Percentiles rank a stretch among this genome's conserved stretches.
Conservation (phyloP, 2,113 vertebrate species). For the Nibea albiflora region DNA sequence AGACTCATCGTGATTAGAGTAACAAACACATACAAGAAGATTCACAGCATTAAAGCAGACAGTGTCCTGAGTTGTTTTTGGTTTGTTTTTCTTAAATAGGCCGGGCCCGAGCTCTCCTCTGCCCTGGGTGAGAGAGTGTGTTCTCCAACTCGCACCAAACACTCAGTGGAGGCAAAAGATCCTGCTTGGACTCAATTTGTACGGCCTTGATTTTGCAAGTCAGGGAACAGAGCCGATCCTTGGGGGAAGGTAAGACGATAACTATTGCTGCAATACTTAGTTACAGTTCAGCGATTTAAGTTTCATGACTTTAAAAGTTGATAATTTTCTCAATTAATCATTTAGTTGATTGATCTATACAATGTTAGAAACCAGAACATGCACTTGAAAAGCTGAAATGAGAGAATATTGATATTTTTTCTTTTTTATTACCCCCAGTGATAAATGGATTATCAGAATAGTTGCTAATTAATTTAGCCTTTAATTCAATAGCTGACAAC, state of each 20-base stretch:
- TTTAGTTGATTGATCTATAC: too few species aligned
- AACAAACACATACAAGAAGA: background rate
- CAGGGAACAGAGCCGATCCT: constrained; percentile 89
- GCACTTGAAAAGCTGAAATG: too few species aligned
- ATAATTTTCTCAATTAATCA: too few species aligned
- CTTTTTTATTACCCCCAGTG: too few species aligned
- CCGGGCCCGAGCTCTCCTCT: constrained; percentile 93
- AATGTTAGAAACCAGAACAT: too few species aligned
- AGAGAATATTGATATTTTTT: too few species aligned
- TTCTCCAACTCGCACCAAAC: constrained; percentile 90
- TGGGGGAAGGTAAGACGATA: constrained; percentile 85
- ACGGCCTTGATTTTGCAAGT: constrained; percentile 91
- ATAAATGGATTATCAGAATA: too few species aligned
- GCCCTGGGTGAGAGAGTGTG: constrained; percentile 92
- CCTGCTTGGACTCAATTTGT: constrained; percentile 94
- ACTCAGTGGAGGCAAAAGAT: constrained; percentile 93
- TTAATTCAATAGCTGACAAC: too few species aligned
- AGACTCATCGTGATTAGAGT: background rate
- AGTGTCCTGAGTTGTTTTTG: background rate
- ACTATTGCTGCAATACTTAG: background rate
- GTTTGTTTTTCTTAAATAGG: constrained; percentile 71
- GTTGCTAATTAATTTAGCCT: too few species aligned
- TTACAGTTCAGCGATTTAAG: background rate
- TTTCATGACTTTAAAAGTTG: too few species aligned
- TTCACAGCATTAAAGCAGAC: background rate